Evolutionary conservation across 2,797 vertebrate genomes (phyloP).

Genomic region (Dermochelys coriacea): DNA sequence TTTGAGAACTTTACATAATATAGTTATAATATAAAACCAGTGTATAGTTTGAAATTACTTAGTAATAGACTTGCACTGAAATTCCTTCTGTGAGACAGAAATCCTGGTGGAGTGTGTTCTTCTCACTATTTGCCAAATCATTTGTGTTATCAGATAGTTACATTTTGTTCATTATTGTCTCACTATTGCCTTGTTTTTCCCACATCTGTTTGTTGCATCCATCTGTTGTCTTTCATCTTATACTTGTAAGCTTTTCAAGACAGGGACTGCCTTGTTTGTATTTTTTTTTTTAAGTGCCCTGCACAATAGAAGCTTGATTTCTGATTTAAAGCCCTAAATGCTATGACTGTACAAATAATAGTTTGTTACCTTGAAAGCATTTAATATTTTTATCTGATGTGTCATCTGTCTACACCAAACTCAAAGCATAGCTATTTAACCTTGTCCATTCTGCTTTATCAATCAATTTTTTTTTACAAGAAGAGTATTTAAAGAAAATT

Average conservation of each 20-base stretch:
- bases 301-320: background rate
- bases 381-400: fast-evolving
- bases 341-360: no score
- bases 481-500: no score
- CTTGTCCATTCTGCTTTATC: no score
- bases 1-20: no score
- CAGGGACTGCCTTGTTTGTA: no score
- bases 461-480: no score
- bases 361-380: background rate
- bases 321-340: fast-evolving
- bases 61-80: background rate
- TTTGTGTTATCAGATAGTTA: background rate
- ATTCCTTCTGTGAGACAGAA: background rate
- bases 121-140: background rate
- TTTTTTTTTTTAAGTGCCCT: no score
- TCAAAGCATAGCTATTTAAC: no score
- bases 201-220: background rate
- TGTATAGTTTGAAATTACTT: background rate
- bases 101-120: background rate
- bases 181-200: no score
- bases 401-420: fast-evolving
- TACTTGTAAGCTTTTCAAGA: background rate
- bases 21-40: no score
- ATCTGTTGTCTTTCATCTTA: background rate
- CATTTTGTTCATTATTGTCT: background rate